Base-by-base conservation (phyloP, 2,797 vertebrate genomes). In the Cuculus canorus region DNA sequence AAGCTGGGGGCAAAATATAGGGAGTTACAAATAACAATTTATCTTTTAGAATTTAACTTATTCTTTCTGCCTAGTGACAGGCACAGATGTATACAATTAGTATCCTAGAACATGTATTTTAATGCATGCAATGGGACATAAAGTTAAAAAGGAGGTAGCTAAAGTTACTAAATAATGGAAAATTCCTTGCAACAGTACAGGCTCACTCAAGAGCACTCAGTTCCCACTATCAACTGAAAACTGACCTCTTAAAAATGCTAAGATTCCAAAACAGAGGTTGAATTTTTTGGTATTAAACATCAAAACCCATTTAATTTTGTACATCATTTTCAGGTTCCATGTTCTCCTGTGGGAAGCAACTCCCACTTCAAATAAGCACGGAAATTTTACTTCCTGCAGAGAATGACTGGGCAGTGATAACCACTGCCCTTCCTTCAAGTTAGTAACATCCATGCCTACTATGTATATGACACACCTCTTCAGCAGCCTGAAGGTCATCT, bases 401-500 rank as follows among this genome's bases (percentile, higher is more conserved):
- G 41, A 64, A 59, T 0, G 3, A 56, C 7, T 14, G 15, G 21
- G 57, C 45, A 87, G 24, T 2, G 4, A 10, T 17, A 77, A 68
- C 18, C 54, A 50, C 33, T 82, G 64, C 14, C n/a, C 37, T 54
- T 2, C 28, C 50, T 17, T 7, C 22, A 33, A 0, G 25, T 41
- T 2, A 65, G 30, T 23, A 33, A 61, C 41, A 78, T 17, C 64
- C 35, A 59, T 30, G 53, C 56, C 78, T 48, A 2, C n/a, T 66
- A 12, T 10, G 25, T 0, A 8, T 22, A 59, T 37, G 30, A 81
- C 95, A 90, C 66, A 99, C 99, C 98, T 99, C 99, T 96, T 99
- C 99, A 60, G 98, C 99, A 10, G 98, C 99, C 95, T 98, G 98
- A 85, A 99, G 97, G 48, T 99, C 98, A 10, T 99, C 99, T 70